Evolutionary conservation across 2,113 vertebrate genomes (phyloP), one percentile per base, ranked within the genome.

Genomic region (Podarcis raffonei): DNA sequence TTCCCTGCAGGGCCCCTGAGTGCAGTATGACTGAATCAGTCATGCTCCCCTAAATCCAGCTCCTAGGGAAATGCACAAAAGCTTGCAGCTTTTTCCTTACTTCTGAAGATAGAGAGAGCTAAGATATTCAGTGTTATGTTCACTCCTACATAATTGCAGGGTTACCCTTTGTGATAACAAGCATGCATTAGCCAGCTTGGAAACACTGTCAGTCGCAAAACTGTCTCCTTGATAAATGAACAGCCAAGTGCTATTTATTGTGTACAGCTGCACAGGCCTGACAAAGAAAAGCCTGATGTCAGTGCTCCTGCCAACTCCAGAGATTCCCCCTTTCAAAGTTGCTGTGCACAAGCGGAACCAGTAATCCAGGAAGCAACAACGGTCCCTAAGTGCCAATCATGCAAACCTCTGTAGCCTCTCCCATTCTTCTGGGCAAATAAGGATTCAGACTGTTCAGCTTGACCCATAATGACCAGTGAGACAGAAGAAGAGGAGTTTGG

Each of bases 201-300:
- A 66, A 86, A 68, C 22, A 68, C 59, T 77, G 57, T 86, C 84
- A 53, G 62, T 86, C 27, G 22, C 85, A 86, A 86, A 86, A 68
- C 75, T 79, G 37, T 68, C 37, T 68, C 62, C 30, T 66, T 79
- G 75, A 86, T 68, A 86, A 86, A 86, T 79, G 85, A 79, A 78
- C 18, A 78, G 39, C 59, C 59, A 42, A 78, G 65, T 27, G 48
- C 30, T 68, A 66, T 86, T 86, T 86, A 48, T 48, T 78, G 75
- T 22, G 39, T 25, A 79, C 85, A 79, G 75, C 75, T 86, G 75
- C 85, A 68, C 37, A 77, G 39, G 18, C 37, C 12, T 48, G 62
- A 68, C 37, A 78, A 86, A 53, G 62, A 30, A 59, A 68, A 79
- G 75, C 15, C 75, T 48, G 39, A 48, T 23, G 77, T 62, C 74